These are phyloP conservation scores for Zeugodacus cucurbitae DNA, from an alignment of 1,140 invertebrate species.

Conservation along the genomic window DNA sequence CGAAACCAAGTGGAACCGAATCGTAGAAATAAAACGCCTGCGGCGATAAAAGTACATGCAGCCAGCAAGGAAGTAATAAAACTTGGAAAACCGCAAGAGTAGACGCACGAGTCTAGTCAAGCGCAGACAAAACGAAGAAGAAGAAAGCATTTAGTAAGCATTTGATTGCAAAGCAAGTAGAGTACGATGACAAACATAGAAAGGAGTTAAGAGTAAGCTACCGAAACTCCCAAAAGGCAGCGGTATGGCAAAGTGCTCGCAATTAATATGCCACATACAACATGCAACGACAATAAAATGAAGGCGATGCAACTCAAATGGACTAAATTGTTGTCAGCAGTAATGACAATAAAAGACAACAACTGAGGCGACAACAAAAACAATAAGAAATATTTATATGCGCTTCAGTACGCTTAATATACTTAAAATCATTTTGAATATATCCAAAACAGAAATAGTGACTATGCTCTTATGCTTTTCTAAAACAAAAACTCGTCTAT, in stretches of 20 bases:
- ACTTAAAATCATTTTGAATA: neutral
- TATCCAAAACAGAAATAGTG: neutral
- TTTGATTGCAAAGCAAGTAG: neutral
- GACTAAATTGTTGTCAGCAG: neutral
- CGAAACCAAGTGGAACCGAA: neutral
- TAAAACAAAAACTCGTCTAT: no score
- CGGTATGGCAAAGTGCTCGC: neutral
- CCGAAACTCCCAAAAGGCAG: neutral
- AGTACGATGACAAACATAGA: neutral
- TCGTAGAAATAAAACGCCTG: neutral
- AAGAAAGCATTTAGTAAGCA: neutral
- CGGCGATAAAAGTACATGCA: neutral
- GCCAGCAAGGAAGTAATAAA: neutral
- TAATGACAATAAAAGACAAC: neutral
- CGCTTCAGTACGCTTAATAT: neutral
- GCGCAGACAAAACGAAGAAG: neutral
- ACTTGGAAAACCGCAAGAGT: neutral
- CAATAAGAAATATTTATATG: neutral
- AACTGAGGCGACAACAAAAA: no score
- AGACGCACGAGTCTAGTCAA: neutral
- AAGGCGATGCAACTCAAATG: neutral
- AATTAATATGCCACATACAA: neutral
- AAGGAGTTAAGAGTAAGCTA: neutral
- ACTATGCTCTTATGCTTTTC: neutral
- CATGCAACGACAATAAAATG: neutral